These are phyloP conservation scores for Bambusicola thoracicus DNA, from an alignment of 2,113 vertebrate genomes.

Conservation along the genomic window DNA sequence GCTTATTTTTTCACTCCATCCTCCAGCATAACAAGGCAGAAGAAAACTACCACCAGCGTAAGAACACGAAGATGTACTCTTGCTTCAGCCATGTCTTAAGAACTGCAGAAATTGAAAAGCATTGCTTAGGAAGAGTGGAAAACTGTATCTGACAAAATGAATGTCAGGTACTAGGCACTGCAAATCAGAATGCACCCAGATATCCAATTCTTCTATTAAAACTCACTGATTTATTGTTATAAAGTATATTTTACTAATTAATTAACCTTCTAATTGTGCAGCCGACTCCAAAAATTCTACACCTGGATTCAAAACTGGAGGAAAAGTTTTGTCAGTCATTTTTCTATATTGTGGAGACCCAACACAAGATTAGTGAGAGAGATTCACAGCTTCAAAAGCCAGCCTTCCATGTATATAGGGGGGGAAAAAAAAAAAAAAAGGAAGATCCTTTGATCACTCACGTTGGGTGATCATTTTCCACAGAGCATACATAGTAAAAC, in stretches of 20 bases:
- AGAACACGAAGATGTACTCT: neutral
- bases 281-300: neutral
- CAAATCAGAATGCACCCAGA: neutral
- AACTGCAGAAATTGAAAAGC: neutral
- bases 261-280: neutral
- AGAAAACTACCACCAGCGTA: neutral
- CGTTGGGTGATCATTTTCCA: neutral
- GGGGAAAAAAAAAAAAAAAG: neutral
- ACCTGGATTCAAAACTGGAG: neutral
- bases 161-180: neutral
- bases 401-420: neutral
- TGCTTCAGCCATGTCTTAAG: neutral
- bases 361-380: neutral
- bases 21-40: neutral
- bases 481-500: neutral
- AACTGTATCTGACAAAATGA: neutral
- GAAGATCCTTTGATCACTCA: neutral
- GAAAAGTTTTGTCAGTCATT: neutral
- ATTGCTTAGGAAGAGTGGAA: neutral
- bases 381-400: neutral
- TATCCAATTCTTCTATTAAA: neutral
- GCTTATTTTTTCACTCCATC: neutral
- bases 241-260: neutral
- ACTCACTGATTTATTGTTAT: neutral
- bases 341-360: neutral